Percentiles rank a stretch among this genome's conserved stretches.
Conservation (phyloP, 1,140 invertebrate genomes). For the Metopolophium dirhodum region DNA sequence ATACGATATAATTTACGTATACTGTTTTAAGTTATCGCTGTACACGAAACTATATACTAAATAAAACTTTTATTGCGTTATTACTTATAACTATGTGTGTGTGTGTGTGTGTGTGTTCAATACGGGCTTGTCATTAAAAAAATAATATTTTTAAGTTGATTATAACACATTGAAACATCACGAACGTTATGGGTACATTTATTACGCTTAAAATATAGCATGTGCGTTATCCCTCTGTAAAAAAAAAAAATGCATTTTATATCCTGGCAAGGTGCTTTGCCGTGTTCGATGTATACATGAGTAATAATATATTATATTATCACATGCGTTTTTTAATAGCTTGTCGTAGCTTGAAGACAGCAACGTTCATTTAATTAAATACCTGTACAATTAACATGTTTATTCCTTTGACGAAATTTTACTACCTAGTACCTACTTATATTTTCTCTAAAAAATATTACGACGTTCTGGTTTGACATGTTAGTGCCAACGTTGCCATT, state of each 20-base stretch:
- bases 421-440: background rate
- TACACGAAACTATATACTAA: background rate
- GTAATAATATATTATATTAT: background rate
- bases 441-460: background rate
- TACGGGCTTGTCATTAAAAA: background rate
- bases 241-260: background rate
- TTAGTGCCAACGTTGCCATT: background rate
- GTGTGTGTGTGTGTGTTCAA: background rate
- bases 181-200: background rate
- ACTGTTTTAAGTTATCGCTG: background rate
- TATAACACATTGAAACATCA: constrained; percentile 9
- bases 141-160: background rate
- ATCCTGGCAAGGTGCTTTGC: background rate
- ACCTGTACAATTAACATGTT: constrained; percentile 10
- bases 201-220: background rate
- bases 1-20: background rate
- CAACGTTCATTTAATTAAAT: background rate
- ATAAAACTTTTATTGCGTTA: background rate
- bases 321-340: constrained; percentile 3
- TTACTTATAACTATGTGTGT: background rate
- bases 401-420: background rate
- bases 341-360: background rate
- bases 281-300: background rate
- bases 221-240: background rate
- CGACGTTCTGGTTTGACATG: background rate